These are phyloP conservation scores for Druon quercuslanigerum DNA, from an alignment of 1,140 invertebrate genomes.

Conservation along the genomic window DNA sequence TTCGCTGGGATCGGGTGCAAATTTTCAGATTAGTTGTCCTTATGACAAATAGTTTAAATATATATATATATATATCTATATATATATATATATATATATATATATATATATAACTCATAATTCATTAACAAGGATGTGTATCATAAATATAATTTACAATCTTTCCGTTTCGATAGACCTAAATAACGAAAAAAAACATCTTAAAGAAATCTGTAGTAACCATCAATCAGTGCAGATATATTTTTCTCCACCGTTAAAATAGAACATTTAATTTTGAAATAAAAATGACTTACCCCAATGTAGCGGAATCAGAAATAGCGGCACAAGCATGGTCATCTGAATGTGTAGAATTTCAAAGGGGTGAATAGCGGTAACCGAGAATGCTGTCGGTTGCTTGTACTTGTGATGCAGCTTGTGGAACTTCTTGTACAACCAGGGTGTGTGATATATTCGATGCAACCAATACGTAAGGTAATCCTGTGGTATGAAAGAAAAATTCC, in stretches of 20 bases:
- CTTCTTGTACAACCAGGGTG: constrained; percentile 81
- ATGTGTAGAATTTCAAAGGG: constrained; percentile 81
- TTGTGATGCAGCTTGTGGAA: constrained; percentile 86
- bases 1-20: no score
- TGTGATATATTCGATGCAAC: constrained; percentile 82
- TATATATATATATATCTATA: no score
- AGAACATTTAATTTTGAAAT: no score
- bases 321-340: constrained; percentile 77
- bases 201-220: no score
- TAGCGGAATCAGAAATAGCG: constrained; percentile 78
- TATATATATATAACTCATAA: no score
- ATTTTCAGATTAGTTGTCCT: no score
- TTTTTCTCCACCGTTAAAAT: no score
- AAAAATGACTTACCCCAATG: constrained; percentile 80
- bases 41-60: no score
- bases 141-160: background rate
- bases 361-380: constrained; percentile 85
- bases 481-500: constrained; percentile 49
- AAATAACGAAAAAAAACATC: background rate
- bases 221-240: no score
- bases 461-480: constrained; percentile 84
- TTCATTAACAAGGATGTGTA: background rate
- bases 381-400: constrained; percentile 85
- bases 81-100: no score
- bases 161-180: background rate